Base-by-base conservation (phyloP, 2,888 invertebrate species). In the Drosophila testacea region DNA sequence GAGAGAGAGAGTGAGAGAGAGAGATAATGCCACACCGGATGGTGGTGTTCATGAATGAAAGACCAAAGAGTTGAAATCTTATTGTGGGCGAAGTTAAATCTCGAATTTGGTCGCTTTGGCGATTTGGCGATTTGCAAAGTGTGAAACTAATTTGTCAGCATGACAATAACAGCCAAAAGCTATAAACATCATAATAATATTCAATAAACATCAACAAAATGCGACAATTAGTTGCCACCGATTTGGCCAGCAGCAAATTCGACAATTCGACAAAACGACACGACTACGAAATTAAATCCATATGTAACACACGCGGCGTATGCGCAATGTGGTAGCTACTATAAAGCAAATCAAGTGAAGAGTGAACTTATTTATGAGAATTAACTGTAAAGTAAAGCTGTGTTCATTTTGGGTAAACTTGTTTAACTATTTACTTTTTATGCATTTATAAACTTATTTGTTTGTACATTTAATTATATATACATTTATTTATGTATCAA, bases 141-240 rank as follows among this genome's bases (percentile, higher is more conserved):
- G 84, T 85, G 84, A 85, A 87, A 87, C 88, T 83, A 85, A 85
- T 85, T 85, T 85, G 84, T 85, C 84, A 85, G 88, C 77, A 76
- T 77, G 88, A 85, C 85, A 85, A 87, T 87, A 87, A 87, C 73
- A 73, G 83, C 80, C 73, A 71, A 81, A 82, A 81, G 79, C 84
- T 66, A 83, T 87, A 87, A 84, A 81, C 81, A 81, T 87, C 81
- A 83, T 82, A 84, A 87, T 83, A 84, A 84, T 82, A 87, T 81
- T 81, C 85, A 84, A 87, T 84, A 84, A 84, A 87, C 85, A 87
- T 87, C 80, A 84, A 68, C 78, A 71, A 84, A 83, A 81, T 83
- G 82, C 82, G 72, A 68, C 87, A 83, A 83, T 81, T 86, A 86
- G 74, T 72, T 63, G 77, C 65, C 69, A 70, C 71, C 77, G 65